Conservation (phyloP, 2,888 invertebrate species). For the Harpagoxenus sublaevis region DNA sequence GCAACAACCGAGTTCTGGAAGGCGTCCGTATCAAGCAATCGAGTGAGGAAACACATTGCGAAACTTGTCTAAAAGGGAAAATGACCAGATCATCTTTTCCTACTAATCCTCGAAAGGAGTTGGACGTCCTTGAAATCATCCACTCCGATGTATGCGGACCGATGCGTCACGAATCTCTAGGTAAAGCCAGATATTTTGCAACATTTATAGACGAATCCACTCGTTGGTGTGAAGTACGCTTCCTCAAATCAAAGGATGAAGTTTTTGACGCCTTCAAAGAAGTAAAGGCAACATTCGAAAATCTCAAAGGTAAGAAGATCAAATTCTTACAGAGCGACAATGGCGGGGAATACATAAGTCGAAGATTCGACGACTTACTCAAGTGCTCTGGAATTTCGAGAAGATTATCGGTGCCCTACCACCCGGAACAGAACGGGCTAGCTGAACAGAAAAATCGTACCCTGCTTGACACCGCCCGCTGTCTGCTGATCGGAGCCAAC, state of each 20-base stretch:
- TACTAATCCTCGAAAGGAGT: not conserved
- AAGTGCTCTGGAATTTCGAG: too few relatives aligned
- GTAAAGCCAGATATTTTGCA: slow-evolving; percentile 44
- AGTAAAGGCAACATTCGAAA: too few relatives aligned
- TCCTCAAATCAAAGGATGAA: slow-evolving; percentile 13
- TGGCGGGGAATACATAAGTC: not conserved
- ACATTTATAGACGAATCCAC: slow-evolving; percentile 68
- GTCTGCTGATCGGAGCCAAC: slow-evolving; percentile 71
- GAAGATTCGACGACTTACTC: not conserved
- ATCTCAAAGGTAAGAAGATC: slow-evolving; percentile 21
- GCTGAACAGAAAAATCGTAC: slow-evolving; percentile 77
- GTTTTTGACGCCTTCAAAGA: not conserved
- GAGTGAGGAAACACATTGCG: not conserved
- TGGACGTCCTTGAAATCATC: not conserved
- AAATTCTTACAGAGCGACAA: slow-evolving; percentile 32
- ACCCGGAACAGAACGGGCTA: slow-evolving; percentile 70
- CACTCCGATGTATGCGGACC: not conserved
- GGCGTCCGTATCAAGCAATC: not conserved
- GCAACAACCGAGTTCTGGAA: not conserved
- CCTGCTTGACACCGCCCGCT: slow-evolving; percentile 72
- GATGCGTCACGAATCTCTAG: not conserved
- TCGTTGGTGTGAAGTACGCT: slow-evolving; percentile 62
- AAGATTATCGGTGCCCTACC: not conserved
- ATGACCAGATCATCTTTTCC: not conserved
- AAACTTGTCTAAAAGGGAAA: not conserved